phyloP scores from a whole-genome alignment of 2,797 vertebrate genomes.

The Mastacembelus armatus region DNA sequence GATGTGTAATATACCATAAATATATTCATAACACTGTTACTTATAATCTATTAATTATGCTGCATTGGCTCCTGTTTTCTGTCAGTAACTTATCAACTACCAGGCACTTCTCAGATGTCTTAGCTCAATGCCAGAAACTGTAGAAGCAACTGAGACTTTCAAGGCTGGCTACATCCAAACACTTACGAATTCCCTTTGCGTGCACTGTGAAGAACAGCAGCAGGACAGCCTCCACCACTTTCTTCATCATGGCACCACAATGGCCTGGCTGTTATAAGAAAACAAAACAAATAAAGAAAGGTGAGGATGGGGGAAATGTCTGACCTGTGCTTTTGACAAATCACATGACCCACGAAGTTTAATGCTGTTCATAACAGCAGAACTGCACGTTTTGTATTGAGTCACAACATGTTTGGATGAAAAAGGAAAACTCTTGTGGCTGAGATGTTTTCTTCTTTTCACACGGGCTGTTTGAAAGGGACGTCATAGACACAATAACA shows the following conservation, averaged over 20 bases:
- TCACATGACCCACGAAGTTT: neutral
- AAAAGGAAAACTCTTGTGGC: neutral
- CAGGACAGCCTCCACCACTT: constrained; percentile 13
- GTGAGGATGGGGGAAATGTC: neutral
- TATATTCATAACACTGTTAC: neutral
- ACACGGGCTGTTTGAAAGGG: neutral
- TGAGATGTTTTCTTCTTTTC: neutral
- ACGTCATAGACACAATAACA: neutral
- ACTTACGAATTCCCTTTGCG: constrained; percentile 70
- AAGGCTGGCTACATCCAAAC: neutral
- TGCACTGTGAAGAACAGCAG: constrained; percentile 42
- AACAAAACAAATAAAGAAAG: constrained; percentile 21
- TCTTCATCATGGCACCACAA: constrained; percentile 70
- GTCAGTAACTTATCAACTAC: neutral
- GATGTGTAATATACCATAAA: neutral
- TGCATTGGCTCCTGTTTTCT: constrained; percentile 12
- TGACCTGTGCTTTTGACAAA: constrained; percentile 3
- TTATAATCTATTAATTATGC: constrained; percentile 4
- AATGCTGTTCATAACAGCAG: neutral
- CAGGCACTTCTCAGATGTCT: neutral
- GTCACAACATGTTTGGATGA: constrained; percentile 23
- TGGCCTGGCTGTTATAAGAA: constrained; percentile 37
- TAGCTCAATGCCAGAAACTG: neutral
- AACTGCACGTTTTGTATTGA: neutral
- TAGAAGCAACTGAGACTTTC: neutral